phyloP scores from a whole-genome alignment of 2,888 invertebrate genomes.

The Cheilosia urbana region DNA sequence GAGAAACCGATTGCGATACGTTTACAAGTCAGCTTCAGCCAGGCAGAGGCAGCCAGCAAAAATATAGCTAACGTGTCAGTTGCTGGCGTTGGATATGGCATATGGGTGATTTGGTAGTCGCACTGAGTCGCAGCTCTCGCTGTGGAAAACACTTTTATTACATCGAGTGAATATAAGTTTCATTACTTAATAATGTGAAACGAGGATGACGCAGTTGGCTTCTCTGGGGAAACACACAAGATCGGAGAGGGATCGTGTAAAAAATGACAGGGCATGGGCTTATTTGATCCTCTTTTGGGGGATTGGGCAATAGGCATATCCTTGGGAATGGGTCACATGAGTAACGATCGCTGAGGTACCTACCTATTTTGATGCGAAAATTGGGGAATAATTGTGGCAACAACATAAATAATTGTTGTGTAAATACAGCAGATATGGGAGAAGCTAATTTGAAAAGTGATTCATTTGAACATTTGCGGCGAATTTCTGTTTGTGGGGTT shows the following conservation, averaged over 20 bases:
- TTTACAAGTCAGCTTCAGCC: background rate
- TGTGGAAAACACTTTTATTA: background rate
- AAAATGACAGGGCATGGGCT: background rate
- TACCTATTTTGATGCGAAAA: background rate
- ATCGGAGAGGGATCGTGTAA: background rate
- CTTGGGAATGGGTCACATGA: background rate
- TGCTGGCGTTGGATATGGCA: background rate
- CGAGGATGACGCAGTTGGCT: background rate
- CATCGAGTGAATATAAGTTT: background rate
- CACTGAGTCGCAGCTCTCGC: background rate
- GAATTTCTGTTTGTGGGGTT: background rate
- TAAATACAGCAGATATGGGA: background rate
- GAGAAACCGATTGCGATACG: no score
- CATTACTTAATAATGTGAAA: background rate
- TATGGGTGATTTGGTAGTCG: background rate
- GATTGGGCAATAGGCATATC: background rate
- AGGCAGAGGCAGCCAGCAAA: slow-evolving; percentile 1
- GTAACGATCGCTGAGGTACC: background rate
- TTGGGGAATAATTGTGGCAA: no score
- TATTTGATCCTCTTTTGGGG: background rate
- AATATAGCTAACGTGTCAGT: slow-evolving; percentile 2
- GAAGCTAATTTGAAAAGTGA: background rate
- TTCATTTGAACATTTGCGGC: background rate
- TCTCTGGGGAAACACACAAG: background rate
- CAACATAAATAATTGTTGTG: background rate